Conservation (phyloP, 1,140 invertebrate genomes). For the Cataglyphis hispanica region DNA sequence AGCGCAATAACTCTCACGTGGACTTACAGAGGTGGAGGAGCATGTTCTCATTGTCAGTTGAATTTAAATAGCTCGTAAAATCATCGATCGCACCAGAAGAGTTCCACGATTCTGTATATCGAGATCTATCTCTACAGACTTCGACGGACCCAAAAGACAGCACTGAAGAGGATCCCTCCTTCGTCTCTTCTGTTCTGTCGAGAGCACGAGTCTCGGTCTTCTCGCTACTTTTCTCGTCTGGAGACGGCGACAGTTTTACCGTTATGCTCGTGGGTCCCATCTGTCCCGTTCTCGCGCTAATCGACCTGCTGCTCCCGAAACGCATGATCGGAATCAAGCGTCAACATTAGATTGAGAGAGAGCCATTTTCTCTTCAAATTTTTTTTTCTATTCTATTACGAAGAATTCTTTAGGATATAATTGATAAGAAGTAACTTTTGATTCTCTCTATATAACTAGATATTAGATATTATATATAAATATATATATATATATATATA, state of each 20-base stretch:
- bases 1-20: neutral
- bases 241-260: constrained; percentile 21
- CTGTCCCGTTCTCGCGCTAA: constrained; percentile 34
- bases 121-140: neutral
- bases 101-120: too few species aligned
- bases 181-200: neutral
- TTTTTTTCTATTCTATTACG: neutral
- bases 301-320: constrained; percentile 28
- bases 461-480: too few species aligned
- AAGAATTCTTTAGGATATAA: neutral
- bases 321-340: constrained; percentile 23
- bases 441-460: too few species aligned
- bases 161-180: neutral
- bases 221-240: neutral
- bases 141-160: neutral
- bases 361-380: neutral
- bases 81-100: too few species aligned
- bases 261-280: constrained; percentile 8
- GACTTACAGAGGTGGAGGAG: neutral
- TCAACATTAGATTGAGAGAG: neutral
- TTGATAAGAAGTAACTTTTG: too few species aligned
- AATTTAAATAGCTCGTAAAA: neutral
- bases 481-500: too few species aligned
- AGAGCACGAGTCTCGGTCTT: neutral
- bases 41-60: neutral